Conservation (phyloP, 2,113 vertebrate genomes). For the Sorex fumeus region DNA sequence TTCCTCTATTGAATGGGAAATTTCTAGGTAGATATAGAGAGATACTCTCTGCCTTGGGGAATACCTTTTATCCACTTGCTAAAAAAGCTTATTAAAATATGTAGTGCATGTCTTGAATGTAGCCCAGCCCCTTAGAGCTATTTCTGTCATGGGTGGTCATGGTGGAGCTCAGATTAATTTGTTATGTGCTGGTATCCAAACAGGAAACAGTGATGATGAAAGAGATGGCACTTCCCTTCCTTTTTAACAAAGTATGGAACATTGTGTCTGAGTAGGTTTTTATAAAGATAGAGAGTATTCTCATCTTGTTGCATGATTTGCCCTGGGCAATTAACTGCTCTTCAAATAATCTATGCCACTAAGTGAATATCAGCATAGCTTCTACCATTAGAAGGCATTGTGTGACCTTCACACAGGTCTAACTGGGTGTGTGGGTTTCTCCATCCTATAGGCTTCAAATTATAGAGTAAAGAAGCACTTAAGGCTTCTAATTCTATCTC, state of each 20-base stretch:
- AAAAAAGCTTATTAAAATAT: constrained; percentile 9
- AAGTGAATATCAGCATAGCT: too few relatives aligned
- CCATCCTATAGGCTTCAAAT: neutral
- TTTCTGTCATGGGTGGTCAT: neutral
- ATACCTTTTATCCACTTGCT: constrained; percentile 6
- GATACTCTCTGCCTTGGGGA: neutral
- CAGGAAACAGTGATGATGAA: neutral
- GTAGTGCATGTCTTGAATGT: neutral
- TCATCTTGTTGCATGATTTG: neutral
- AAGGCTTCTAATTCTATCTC: too few relatives aligned
- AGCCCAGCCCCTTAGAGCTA: neutral
- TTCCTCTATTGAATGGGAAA: neutral
- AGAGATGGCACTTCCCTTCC: neutral
- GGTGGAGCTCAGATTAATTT: too few relatives aligned
- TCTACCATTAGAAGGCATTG: too few relatives aligned
- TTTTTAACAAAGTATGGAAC: rapidly evolving
- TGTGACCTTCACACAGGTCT: too few relatives aligned
- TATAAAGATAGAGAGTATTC: rapidly evolving
- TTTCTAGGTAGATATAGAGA: neutral
- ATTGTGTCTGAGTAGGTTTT: neutral
- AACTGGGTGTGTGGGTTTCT: neutral
- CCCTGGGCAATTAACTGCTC: neutral
- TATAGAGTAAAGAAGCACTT: neutral
- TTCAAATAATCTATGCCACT: neutral
- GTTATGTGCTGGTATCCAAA: too few relatives aligned